Evolutionary conservation across 2,113 vertebrate species (phyloP).

Genomic region (Heterocephalus glaber): DNA sequence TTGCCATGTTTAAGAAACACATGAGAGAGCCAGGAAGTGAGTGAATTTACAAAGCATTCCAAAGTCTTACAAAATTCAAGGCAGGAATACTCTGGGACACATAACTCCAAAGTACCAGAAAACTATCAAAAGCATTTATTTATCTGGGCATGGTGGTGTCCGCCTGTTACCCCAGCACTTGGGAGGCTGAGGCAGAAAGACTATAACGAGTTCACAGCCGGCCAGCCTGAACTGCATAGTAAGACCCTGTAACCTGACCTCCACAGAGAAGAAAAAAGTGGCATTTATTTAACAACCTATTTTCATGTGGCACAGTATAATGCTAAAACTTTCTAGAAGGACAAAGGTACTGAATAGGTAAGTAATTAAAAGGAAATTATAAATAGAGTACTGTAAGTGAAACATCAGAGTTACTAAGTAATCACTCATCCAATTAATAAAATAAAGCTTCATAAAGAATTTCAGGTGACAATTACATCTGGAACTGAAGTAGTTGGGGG

Average conservation of each 20-base stretch:
- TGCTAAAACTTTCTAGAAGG: conserved; percentile 20
- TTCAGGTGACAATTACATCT: not conserved
- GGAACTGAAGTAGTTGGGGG: not conserved
- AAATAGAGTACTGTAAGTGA: not conserved
- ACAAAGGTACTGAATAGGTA: not conserved
- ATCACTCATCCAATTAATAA: not conserved
- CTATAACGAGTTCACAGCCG: not conserved
- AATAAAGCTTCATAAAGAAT: not conserved
- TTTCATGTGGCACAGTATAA: not conserved
- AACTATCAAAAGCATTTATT: conserved; percentile 31
- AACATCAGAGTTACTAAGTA: not conserved
- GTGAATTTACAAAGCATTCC: not conserved
- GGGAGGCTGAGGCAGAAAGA: not conserved
- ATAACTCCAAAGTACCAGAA: not conserved
- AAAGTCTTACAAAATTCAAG: not conserved
- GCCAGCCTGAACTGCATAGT: not conserved
- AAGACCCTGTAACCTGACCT: not conserved
- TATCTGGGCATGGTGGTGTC: not conserved
- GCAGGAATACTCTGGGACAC: not conserved
- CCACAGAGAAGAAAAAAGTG: not conserved
- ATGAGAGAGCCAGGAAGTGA: not conserved
- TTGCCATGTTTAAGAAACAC: not conserved
- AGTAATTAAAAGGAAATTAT: conserved; percentile 1
- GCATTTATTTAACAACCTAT: not conserved
- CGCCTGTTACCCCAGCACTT: not conserved